Base-by-base conservation (phyloP, 2,888 invertebrate genomes). In the Lochmaea capreae region DNA sequence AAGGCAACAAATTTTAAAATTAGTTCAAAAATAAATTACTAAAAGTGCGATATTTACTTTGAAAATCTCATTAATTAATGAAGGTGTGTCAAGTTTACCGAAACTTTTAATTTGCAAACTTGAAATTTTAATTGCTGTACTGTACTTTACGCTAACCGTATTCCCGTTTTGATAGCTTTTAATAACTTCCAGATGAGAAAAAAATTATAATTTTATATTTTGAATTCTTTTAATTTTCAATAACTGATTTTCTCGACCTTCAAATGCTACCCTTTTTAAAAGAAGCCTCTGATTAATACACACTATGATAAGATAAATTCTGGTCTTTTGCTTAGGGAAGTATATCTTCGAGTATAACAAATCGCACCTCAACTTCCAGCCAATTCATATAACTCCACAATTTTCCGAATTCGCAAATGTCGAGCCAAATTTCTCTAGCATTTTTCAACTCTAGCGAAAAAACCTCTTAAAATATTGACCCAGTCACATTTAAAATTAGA, bases 231-330 rank as follows among this genome's bases (percentile, higher is more conserved):
- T 22, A 22, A 22, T 2, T 26, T 26, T 26, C 26, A 4, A 26
- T 4, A 2, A 26, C 26, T 26, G 4, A 3, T 26, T 26, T 26
- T 4, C 26, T 26, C 1, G 22, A 22, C 22, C 22, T 65, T 46
- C 46, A 26, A 65, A 65, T 49, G 22, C 22, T 54, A 39, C 57
- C 39, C 54, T 54, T 66, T 66, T 18, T 12, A 12, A 16, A 54
- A 66, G 26, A 49, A 54, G 39, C n/a, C 16, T 57, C 18, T 54
- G 66, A 66, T 14, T 18, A 39, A 66, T 66, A 11, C 18, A 18
- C 39, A 66, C 66, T 33, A 33, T 66, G 54, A 39, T 54, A 66
- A 57, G 12, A 66, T 66, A 66, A 54, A 66, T 66, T 66, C 66
- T 39, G 39, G 57, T 57, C 66, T 66, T 66, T 16, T 66, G 18